phyloP scores from a whole-genome alignment of 2,888 invertebrate genomes.

The Stenodera caucasica region DNA sequence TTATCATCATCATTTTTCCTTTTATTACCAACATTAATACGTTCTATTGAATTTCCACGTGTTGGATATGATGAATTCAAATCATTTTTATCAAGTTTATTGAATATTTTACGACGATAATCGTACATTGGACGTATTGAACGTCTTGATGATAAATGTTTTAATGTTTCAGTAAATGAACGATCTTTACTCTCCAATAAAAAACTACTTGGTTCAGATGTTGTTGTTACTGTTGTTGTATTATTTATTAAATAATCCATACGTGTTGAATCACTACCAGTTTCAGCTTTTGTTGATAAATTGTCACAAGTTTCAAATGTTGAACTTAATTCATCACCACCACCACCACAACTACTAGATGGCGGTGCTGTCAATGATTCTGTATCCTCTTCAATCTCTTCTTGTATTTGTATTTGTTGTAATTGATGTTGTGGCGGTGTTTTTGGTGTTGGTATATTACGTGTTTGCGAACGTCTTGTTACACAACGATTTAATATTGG shows the following conservation, averaged over 20 bases:
- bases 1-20: constrained; percentile 45
- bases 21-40: constrained; percentile 40
- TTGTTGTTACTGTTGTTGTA: constrained; percentile 13
- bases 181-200: constrained; percentile 38
- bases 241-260: constrained; percentile 37
- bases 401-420: constrained; percentile 25
- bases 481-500: constrained; percentile 44
- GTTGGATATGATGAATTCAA: constrained; percentile 24
- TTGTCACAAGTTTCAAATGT: constrained; percentile 31
- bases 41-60: constrained; percentile 33
- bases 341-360: background rate
- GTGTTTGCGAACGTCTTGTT: constrained; percentile 50
- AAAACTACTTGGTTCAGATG: constrained; percentile 35
- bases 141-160: constrained; percentile 39
- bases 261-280: constrained; percentile 46
- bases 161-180: constrained; percentile 42
- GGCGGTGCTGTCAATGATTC: background rate
- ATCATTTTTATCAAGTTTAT: constrained; percentile 32
- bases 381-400: constrained; percentile 18
- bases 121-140: constrained; percentile 39
- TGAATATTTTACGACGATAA: constrained; percentile 36
- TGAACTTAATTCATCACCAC: constrained; percentile 11
- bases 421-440: constrained; percentile 38
- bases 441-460: constrained; percentile 52
- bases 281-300: constrained; percentile 45